Conservation (phyloP, 2,797 vertebrate genomes). For the Podargus strigoides region DNA sequence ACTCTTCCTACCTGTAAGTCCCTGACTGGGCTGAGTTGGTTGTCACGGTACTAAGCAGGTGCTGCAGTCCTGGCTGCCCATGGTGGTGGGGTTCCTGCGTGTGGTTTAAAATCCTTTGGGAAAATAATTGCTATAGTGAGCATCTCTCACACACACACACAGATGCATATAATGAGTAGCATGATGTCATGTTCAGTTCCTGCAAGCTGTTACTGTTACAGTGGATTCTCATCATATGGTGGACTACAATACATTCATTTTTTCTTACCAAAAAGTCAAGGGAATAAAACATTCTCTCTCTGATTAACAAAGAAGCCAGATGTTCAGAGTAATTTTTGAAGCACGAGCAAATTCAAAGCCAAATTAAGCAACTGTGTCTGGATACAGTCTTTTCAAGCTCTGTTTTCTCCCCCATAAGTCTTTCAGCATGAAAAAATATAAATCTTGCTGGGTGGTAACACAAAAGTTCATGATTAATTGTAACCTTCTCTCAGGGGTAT, state of each 20-base stretch:
- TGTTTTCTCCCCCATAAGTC: background rate
- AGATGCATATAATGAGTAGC: background rate
- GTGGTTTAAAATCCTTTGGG: background rate
- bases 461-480: conserved; percentile 2
- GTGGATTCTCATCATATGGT: background rate
- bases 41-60: rapidly evolving
- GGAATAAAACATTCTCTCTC: background rate
- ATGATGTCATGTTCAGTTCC: background rate
- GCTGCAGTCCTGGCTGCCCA: background rate
- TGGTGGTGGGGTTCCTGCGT: rapidly evolving
- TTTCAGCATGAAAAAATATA: conserved; percentile 7
- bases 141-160: rapidly evolving
- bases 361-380: conserved; percentile 40
- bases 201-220: background rate
- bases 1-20: background rate
- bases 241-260: background rate
- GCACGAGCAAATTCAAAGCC: background rate
- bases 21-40: background rate
- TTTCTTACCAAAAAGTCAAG: background rate
- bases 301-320: conserved; percentile 30
- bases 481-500: conserved; percentile 2
- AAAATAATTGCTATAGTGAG: background rate
- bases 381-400: background rate
- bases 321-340: conserved; percentile 30
- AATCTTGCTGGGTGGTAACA: conserved; percentile 23